Evolutionary conservation across 2,888 invertebrate genomes (phyloP), one percentile per base, ranked within the genome.

Genomic region (Notocelia uddmanniana): DNA sequence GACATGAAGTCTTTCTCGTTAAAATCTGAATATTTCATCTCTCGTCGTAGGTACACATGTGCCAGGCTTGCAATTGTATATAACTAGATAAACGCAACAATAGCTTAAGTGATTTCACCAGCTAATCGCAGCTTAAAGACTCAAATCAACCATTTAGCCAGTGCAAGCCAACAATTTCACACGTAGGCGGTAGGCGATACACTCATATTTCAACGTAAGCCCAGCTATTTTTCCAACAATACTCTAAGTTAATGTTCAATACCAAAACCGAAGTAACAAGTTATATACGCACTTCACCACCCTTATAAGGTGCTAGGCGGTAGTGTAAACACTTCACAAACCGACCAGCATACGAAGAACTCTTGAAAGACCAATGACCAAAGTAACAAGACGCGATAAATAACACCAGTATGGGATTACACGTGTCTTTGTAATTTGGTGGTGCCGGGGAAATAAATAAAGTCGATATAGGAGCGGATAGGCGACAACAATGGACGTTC

Each of bases 401-500:
- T 68, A 72, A 72, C 71, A 58, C 59, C 18, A 54, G 59, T 67
- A 59, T 71, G 59, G 63, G 31, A 23, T 69, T 59, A 73, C 68
- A 73, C 63, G 69, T 68, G 62, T 78, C 80, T 76, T 57, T 19
- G 66, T 75, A 79, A 23, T 74, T 45, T 85, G 85, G 88, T 79
- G 19, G 75, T 67, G 73, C 79, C 78, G 79, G 74, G 78, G 80
- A 84, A 83, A 89, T 89, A 88, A 88, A 87, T 89, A 88, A 81
- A 82, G 81, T 81, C 86, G 88, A 89, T 89, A 84, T 85, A 85
- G 85, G 78, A 83, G 78, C 79, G 84, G 85, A 89, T 89, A 89
- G 87, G 88, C 86, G 85, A 85, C 88, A 85, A 90, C 89, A 90
- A 90, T 89, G 87, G 89, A 80, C 80, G 84, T 82, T 87, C 78